phyloP scores from a whole-genome alignment of 2,797 vertebrate species.

The Synaphobranchus kaupii region DNA sequence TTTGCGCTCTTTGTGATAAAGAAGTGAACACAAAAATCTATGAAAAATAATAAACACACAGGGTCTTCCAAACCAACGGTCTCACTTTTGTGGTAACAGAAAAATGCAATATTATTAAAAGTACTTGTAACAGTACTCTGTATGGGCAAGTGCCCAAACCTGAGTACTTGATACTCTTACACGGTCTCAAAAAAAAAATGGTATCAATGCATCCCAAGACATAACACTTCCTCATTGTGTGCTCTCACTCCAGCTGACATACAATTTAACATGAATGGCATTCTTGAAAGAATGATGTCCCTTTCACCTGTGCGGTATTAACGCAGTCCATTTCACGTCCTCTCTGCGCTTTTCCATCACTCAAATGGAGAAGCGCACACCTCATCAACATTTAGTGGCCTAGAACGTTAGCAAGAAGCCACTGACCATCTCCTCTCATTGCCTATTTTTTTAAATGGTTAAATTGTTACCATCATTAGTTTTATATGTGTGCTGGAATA shows the following conservation, averaged over 20 bases:
- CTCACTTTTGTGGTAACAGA: no score
- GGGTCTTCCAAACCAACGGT: no score
- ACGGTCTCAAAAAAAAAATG: no score
- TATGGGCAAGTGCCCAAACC: no score
- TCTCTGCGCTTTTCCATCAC: not conserved
- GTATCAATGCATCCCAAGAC: no score
- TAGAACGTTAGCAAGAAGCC: not conserved
- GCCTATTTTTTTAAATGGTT: not conserved
- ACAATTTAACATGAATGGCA: not conserved
- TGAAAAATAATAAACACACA: no score
- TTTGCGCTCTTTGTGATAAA: no score
- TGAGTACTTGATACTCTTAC: no score
- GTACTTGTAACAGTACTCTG: no score
- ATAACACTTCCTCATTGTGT: not conserved
- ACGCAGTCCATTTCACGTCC: not conserved
- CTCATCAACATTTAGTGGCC: not conserved
- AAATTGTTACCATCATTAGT: not conserved
- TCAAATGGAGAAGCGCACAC: not conserved
- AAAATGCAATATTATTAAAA: no score
- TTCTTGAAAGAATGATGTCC: not conserved
- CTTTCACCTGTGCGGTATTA: not conserved
- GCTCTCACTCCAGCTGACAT: not conserved
- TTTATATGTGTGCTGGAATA: not conserved
- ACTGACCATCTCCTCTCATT: not conserved
- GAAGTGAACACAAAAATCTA: no score